Base-by-base conservation (phyloP, 2,797 vertebrate species). In the Dryobates pubescens region DNA sequence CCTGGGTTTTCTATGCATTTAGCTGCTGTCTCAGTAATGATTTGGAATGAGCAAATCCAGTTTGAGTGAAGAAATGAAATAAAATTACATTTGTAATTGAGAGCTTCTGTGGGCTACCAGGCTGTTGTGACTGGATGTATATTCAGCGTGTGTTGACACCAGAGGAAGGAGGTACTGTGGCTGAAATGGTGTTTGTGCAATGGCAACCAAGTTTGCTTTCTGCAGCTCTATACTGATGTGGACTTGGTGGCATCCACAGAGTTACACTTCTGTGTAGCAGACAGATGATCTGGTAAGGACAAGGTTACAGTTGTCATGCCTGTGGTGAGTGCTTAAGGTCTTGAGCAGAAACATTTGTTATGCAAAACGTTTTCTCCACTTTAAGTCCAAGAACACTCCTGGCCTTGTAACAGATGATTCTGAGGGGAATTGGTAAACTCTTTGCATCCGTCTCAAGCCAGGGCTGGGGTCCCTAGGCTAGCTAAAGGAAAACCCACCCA, bases 71-170 rank as follows among this genome's bases (percentile, higher is more conserved):
- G 96, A 98, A 97, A 97, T 98, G 90, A 98, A 98, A 98, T 98
- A 99, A 99, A 99, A 98, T 96, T 61, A 90, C 97, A 96, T 98
- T 98, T 98, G 94, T 98, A 98, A 98, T 96, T 97, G 97, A 95
- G 97, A 88, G 41, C 34, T 75, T 95, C 34, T 26, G 18, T 77
- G 63, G 56, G 74, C 59, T 83, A 38, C 15, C 84, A 69, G 51
- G 11, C 92, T 94, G 32, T 83, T 91, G 61, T 54, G 51, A 27
- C 67, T 75, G 7, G 41, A 43, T 43, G 41, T 43, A 3, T 17
- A 17, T 43, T 43, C 51, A 32, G 0, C 5, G 26, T 78, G 0
- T 64, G 9, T 53, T 68, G 15, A 5, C 17, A 27, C 1, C 1
- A 26, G 68, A 53, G 51, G 32, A 69, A 57, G 22, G 1, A 18